A percentile compares a stretch with the other conserved stretches of the same genome.
phyloP scores from a whole-genome alignment of 2,888 invertebrate genomes.

The Cheilosia vulpina region DNA sequence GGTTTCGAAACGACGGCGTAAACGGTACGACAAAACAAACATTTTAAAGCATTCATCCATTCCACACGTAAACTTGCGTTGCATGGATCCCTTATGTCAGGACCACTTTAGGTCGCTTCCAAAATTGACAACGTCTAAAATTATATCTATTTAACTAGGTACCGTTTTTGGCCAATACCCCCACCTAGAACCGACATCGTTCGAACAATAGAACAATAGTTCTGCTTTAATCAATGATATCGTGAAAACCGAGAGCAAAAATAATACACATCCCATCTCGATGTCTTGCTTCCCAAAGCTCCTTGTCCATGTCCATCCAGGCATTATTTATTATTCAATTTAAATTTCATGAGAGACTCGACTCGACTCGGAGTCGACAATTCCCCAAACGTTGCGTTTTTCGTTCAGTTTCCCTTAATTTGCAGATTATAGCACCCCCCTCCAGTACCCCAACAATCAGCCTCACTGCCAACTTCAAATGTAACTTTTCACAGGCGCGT shows the following conservation, averaged over 20 bases:
- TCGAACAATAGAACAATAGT: no score
- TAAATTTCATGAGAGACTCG: constrained; percentile 36
- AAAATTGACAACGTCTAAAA: no score
- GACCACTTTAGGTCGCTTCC: no score
- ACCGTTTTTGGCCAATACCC: no score
- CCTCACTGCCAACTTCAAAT: constrained; percentile 25
- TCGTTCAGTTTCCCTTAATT: constrained; percentile 15
- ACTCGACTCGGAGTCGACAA: constrained; percentile 2
- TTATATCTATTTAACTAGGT: no score
- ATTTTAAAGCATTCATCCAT: no score
- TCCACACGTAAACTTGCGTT: no score
- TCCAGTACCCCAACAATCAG: not conserved
- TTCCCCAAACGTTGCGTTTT: constrained; percentile 30
- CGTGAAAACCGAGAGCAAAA: not conserved
- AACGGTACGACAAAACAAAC: no score
- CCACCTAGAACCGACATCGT: no score
- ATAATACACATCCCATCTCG: constrained; percentile 23
- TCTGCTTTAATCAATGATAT: constrained; percentile 28
- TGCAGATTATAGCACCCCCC: constrained; percentile 16
- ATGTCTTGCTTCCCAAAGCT: not conserved
- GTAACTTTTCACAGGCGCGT: constrained; percentile 31
- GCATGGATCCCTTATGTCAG: no score
- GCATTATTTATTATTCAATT: constrained; percentile 43
- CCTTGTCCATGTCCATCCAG: not conserved
- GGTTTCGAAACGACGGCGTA: no score